Conservation (phyloP, 2,797 vertebrate species). For the Coranthus polyacanthus region DNA sequence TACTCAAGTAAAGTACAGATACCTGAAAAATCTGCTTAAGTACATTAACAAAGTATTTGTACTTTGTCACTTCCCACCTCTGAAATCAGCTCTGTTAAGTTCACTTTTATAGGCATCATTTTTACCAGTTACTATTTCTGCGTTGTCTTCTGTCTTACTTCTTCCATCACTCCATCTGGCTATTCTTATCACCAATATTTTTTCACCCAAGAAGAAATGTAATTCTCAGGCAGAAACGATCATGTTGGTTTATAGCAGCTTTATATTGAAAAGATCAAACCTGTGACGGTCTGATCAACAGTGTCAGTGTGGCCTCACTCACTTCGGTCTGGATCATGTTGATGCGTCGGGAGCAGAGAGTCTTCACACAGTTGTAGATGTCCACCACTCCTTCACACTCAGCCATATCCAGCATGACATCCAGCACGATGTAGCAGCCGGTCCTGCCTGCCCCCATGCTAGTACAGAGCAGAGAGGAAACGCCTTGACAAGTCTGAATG, state of each 20-base stretch:
- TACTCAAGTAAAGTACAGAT: no score
- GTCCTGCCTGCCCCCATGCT: constrained; percentile 90
- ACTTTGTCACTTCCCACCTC: no score
- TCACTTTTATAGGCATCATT: no score
- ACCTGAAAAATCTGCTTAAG: no score
- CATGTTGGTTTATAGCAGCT: constrained; percentile 6
- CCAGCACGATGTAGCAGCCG: constrained; percentile 92
- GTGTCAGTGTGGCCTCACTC: background rate
- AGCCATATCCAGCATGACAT: constrained; percentile 94
- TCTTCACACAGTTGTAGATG: constrained; percentile 94
- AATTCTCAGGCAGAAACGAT: no score
- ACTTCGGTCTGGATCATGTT: constrained; percentile 88
- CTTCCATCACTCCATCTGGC: no score
- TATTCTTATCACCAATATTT: no score
- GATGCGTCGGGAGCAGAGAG: constrained; percentile 89
- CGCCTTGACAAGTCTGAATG: constrained; percentile 16
- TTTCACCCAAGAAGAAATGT: no score
- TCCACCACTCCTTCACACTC: constrained; percentile 93
- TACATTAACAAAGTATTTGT: no score
- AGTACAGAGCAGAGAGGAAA: constrained; percentile 36
- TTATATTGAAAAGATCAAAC: constrained; percentile 11
- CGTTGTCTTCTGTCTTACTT: no score
- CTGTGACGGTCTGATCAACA: constrained; percentile 1
- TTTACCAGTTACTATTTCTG: no score
- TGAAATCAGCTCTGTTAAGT: no score